Percentiles rank a stretch among this genome's conserved stretches.
phyloP scores from a whole-genome alignment of 2,113 vertebrate species.

The Panurus biarmicus region DNA sequence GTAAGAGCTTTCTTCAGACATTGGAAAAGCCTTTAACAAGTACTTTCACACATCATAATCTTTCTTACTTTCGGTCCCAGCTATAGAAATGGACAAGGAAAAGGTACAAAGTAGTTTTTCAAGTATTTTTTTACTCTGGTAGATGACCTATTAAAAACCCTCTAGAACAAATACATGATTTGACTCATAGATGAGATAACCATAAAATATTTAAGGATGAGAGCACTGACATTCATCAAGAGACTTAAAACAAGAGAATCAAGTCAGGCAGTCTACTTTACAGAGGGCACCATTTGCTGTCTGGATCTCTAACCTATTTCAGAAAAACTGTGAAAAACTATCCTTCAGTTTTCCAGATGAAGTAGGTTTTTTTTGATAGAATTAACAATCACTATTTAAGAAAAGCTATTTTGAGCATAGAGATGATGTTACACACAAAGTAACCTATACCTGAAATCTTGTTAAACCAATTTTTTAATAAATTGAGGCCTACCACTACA shows the following conservation, averaged over 20 bases:
- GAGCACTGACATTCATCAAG: background rate
- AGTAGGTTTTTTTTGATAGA: background rate
- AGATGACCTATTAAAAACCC: background rate
- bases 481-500: background rate
- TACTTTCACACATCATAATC: background rate
- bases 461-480: background rate
- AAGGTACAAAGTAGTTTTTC: background rate
- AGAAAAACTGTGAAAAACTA: background rate
- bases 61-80: background rate
- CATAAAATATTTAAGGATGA: background rate
- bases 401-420: background rate
- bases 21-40: background rate
- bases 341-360: background rate
- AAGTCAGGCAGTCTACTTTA: background rate
- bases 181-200: background rate
- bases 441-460: background rate
- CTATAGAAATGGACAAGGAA: background rate
- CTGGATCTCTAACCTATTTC: background rate
- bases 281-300: background rate
- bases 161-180: background rate
- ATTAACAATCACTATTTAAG: background rate
- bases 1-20: background rate
- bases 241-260: background rate
- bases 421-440: background rate
- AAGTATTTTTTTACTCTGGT: background rate